Base-by-base conservation (phyloP, 2,888 invertebrate genomes). In the Drosophila fungiperda region DNA sequence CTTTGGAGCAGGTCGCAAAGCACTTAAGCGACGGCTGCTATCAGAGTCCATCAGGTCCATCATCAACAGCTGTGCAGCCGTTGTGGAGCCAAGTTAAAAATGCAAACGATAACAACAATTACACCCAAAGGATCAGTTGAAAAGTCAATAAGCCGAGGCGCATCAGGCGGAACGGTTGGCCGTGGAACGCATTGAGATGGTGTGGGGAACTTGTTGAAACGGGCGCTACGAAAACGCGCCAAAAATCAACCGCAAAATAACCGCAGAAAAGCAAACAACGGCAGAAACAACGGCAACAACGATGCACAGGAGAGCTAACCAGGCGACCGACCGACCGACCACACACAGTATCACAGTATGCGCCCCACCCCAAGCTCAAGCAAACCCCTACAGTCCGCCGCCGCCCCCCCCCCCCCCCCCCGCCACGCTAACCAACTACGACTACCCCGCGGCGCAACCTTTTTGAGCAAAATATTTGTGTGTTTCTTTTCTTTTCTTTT, bases 71-170 rank as follows among this genome's bases (percentile, higher is more conserved):
- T 32, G 53, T 32, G 32, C n/a, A 29, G 29, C 26, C 23, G 26
- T 29, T 52, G 55, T 42, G 64, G 54, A 29, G 26, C 42, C 45
- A 54, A 65, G 80, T 68, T 72, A 66, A 76, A 80, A 80, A 82
- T 85, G 80, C 80, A 78, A 87, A 83, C 89, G 88, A 90, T 85
- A 80, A 77, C 76, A 74, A 77, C 75, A 90, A 92, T 88, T 88
- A 90, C 89, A 90, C 91, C 91, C 91, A 89, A 89, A 91, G 91
- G 91, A 91, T 91, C 92, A 90, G 88, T 91, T 89, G 78, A 78
- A 87, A 90, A 91, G 88, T 90, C 91, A 92, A 89, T 91, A 91
- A 87, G 84, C 78, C 82, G 76, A 52, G 54, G 60, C 40, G 61
- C 59, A 49, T 58, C 36, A 5, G 58, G 17, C 63, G 52, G 63